Base-by-base conservation (phyloP, 2,113 vertebrate species). In the Paracyprichromis sp. region DNA sequence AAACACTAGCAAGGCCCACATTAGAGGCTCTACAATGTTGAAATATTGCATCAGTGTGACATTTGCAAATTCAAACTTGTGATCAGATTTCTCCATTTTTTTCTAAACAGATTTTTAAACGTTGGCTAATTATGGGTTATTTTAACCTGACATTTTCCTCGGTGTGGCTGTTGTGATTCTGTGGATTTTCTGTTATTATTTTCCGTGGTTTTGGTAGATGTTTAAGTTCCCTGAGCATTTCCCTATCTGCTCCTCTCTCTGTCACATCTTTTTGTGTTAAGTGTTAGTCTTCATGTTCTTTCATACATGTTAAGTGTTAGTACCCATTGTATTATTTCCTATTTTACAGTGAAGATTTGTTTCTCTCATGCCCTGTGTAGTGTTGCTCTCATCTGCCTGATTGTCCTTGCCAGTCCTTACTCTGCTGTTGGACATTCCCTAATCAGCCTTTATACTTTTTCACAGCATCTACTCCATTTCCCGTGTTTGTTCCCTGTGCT, bases 401-500 rank as follows among this genome's bases (percentile, higher is more conserved):
- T 13, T 69, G 61, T 38, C 38, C 7, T 10, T 0, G 0, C 1
- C 2, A 73, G 66, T 69, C 36, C 63, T 40, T 6, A 40, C 36
- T 24, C n/a, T 71, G 5, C 2, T 71, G 38, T 71, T 43, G 38
- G n/a, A 71, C 63, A 69, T 5, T 40, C 36, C 63, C 19, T 69
- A 69, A 40, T 69, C 19, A 40, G 63, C n/a, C 12, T 16, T 8
- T 69, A 0, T 21, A 69, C 12, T 43, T 16, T 71, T 21, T 43
- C 66, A 71, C 8, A 71, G 38, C 38, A 43, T 71, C n/a, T 9
- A 9, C 31, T 43, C 12, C 0, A 2, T 43, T 26, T 43, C 38
- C 0, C 4, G 0, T 1, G n/a, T 43, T 71, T 43, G 3, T 43
- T 16, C 38, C 13, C 38, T 43, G 66, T 71, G 66, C 21, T 43